A percentile compares a stretch with the other conserved stretches of the same genome.
These are phyloP conservation scores for Drosophila lacicola DNA, from an alignment of 2,888 invertebrate species.

Conservation along the genomic window DNA sequence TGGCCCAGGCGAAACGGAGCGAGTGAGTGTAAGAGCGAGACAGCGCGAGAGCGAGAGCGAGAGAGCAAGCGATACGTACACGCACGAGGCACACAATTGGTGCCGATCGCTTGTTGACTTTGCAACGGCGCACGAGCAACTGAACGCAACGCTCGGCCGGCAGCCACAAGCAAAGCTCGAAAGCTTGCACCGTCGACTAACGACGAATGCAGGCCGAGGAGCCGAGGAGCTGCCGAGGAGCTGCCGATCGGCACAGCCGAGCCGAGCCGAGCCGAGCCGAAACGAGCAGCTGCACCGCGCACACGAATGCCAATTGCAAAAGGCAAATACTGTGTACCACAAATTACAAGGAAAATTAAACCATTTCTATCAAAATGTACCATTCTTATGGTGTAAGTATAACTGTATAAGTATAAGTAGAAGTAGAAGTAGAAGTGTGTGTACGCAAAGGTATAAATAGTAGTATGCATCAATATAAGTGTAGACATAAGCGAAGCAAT, in stretches of 20 bases:
- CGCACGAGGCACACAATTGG: conserved; percentile 16
- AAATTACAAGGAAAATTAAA: background rate
- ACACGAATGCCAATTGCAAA: background rate
- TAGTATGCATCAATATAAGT: too few species aligned
- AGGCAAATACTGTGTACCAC: background rate
- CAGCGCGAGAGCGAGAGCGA: conserved; percentile 2
- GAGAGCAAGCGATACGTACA: conserved; percentile 15
- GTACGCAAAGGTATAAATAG: too few species aligned
- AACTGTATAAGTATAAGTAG: background rate
- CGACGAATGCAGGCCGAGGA: conserved; percentile 34
- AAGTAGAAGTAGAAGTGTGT: background rate
- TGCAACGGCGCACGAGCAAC: conserved; percentile 78
- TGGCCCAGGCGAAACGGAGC: background rate
- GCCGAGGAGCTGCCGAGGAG: conserved; percentile 33
- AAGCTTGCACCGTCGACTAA: conserved; percentile 14
- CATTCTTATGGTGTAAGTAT: background rate
- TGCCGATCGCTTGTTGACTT: conserved; percentile 75
- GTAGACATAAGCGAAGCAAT: too few species aligned
- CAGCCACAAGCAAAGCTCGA: conserved; percentile 69
- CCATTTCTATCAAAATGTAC: background rate
- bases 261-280: conserved; percentile 10
- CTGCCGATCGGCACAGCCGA: conserved; percentile 29
- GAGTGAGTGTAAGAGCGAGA: background rate
- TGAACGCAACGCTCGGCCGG: conserved; percentile 48
- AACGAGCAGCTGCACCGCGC: background rate